Evolutionary conservation across 2,113 vertebrate genomes (phyloP).

Genomic region (Paramormyrops kingsleyae): DNA sequence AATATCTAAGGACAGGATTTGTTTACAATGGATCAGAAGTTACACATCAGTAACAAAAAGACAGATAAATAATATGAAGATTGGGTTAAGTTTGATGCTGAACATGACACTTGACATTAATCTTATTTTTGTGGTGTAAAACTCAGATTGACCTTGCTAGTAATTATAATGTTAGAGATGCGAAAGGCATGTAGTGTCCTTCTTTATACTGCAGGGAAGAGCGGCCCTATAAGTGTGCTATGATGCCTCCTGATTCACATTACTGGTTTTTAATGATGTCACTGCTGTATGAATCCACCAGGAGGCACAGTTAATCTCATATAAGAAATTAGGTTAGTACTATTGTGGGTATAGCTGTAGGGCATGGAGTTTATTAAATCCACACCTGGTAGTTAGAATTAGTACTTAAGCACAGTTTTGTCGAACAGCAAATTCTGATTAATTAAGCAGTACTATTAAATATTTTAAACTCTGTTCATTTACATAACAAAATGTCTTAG

Average conservation of each 20-base stretch:
- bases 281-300: not conserved
- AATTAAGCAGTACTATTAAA: not conserved
- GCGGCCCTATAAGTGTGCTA: not conserved
- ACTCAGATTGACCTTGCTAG: not conserved
- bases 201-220: not conserved
- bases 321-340: not conserved
- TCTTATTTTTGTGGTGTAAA: not conserved
- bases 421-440: not conserved
- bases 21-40: not conserved
- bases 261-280: not conserved
- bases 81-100: not conserved
- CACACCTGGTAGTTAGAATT: not conserved
- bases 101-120: not conserved
- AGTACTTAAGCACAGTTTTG: not conserved
- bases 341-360: not conserved
- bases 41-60: not conserved
- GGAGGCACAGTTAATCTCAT: conserved; percentile 5
- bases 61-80: not conserved
- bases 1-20: not conserved
- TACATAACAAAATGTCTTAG: not conserved
- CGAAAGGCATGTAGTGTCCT: not conserved
- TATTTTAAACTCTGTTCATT: not conserved
- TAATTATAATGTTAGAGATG: not conserved
- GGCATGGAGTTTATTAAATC: not conserved
- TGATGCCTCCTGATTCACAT: not conserved